Percentiles rank a stretch among this genome's conserved stretches.
Evolutionary conservation across 2,113 vertebrate genomes (phyloP).

Genomic region (Peucedramus taeniatus): DNA sequence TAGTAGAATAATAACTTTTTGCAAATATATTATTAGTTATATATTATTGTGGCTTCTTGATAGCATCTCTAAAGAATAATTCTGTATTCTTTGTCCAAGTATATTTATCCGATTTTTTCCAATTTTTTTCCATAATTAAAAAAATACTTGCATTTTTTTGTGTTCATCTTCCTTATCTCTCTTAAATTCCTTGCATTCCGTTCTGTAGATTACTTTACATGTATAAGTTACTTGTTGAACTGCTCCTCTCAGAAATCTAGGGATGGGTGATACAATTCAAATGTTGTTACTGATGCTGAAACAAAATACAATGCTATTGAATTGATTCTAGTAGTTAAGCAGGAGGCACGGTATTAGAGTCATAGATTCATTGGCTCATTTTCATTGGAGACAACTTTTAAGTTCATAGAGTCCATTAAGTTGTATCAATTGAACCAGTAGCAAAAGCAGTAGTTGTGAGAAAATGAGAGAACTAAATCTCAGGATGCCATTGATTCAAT

Average conservation of each 20-base stretch:
- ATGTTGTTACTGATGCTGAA: neutral
- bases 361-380: neutral
- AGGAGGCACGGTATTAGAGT: neutral
- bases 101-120: neutral
- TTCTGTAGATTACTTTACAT: neutral
- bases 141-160: neutral
- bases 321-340: neutral
- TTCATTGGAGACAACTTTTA: neutral
- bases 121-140: neutral
- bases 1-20: neutral
- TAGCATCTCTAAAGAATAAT: neutral
- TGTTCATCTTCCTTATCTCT: neutral
- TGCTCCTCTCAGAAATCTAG: neutral
- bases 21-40: neutral
- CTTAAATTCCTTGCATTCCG: neutral
- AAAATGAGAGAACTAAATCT: neutral
- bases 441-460: neutral
- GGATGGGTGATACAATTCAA: neutral
- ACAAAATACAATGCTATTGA: neutral
- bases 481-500: neutral
- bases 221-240: neutral
- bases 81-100: neutral
- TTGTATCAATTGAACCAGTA: neutral
- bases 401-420: neutral
- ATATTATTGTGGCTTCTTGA: neutral